A percentile compares a stretch with the other conserved stretches of the same genome.
Conservation (phyloP, 2,888 invertebrate genomes). For the Tethea ocularis region DNA sequence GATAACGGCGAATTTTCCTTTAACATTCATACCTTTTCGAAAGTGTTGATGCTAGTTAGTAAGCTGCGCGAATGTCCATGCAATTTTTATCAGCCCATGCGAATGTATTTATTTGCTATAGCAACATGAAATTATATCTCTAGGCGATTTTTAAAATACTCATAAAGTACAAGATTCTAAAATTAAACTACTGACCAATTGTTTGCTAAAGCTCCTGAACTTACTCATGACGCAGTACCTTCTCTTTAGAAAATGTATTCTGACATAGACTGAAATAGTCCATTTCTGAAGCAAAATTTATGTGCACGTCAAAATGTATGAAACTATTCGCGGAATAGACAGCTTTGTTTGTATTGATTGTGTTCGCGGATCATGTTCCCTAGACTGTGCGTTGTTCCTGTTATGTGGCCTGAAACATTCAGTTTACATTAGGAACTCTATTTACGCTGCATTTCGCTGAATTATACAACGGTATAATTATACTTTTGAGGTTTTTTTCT, state of each 20-base stretch:
- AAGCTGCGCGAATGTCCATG: not conserved
- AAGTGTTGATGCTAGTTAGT: not conserved
- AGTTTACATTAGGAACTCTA: not conserved
- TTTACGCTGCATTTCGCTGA: not conserved
- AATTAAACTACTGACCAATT: not conserved
- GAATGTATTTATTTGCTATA: not conserved
- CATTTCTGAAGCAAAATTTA: not conserved
- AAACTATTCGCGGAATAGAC: constrained; percentile 4
- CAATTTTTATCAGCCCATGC: not conserved
- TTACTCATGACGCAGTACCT: not conserved
- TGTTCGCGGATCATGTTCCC: not conserved
- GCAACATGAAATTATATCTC: no score
- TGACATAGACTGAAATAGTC: not conserved
- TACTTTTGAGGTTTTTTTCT: no score
- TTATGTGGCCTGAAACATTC: not conserved
- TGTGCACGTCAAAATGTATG: not conserved
- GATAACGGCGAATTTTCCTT: constrained; percentile 16
- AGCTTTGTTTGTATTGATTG: constrained; percentile 1
- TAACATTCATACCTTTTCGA: constrained; percentile 11
- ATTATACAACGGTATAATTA: no score
- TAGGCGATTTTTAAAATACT: not conserved
- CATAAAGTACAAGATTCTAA: not conserved
- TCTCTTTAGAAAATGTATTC: not conserved
- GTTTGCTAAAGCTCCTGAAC: not conserved
- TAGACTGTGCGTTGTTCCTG: not conserved